These are phyloP conservation scores for Sebastes trivittatus DNA, from an alignment of 2,797 vertebrate species.

Conservation along the genomic window DNA sequence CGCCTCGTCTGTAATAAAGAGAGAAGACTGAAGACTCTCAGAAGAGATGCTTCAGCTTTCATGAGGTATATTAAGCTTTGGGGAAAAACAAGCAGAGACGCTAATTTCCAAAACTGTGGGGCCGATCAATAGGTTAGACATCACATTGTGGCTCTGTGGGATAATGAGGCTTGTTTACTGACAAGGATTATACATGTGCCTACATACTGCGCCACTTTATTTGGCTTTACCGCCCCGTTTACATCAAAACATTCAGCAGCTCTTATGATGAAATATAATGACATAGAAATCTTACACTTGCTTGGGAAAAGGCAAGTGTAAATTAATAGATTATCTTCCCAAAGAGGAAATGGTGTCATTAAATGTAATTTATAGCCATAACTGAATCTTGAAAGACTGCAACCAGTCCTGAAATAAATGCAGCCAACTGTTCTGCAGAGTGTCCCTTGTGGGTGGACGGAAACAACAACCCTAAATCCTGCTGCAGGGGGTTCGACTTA, in stretches of 20 bases:
- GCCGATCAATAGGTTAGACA: neutral
- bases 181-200: neutral
- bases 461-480: constrained; percentile 39
- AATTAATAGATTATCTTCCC: neutral
- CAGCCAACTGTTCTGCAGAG: neutral
- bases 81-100: neutral
- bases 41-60: neutral
- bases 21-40: neutral
- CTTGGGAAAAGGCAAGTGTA: neutral
- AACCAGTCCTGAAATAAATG: neutral
- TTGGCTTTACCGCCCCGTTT: neutral
- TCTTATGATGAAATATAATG: neutral
- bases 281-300: neutral
- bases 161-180: neutral
- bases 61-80: neutral
- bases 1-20: neutral
- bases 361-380: neutral
- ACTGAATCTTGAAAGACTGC: neutral
- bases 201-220: neutral
- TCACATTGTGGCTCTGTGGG: neutral
- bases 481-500: constrained; percentile 41
- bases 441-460: constrained; percentile 24
- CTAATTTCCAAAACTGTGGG: neutral
- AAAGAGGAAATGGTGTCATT: neutral
- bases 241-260: neutral